Conservation (phyloP, 2,113 vertebrate genomes). For the Bos javanicus region DNA sequence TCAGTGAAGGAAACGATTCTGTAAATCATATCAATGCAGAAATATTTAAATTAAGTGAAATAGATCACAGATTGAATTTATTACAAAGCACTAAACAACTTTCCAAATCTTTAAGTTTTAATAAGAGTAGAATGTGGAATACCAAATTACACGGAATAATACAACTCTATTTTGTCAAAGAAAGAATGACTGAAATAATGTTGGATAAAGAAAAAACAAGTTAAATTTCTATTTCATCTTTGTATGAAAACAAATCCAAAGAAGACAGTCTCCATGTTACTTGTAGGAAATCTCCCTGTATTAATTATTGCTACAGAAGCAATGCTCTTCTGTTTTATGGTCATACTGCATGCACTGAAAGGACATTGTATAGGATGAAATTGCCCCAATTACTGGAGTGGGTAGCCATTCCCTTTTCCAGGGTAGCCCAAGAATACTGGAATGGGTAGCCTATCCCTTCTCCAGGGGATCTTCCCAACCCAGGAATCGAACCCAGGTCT, state of each 20-base stretch:
- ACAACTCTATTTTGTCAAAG: background rate
- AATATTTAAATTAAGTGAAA: conserved; percentile 18
- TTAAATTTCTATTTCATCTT: background rate
- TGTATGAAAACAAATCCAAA: background rate
- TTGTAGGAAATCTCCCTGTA: background rate
- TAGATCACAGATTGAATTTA: background rate
- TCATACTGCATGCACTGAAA: background rate
- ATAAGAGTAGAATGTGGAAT: background rate
- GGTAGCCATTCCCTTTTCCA: background rate
- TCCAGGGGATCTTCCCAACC: background rate
- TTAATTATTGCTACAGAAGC: background rate
- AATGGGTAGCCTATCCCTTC: background rate
- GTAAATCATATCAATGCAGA: background rate
- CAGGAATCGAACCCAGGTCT: background rate
- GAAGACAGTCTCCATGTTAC: background rate
- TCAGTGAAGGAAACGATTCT: background rate
- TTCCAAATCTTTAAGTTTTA: background rate
- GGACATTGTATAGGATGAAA: background rate
- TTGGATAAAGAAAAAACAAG: background rate
- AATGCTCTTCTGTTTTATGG: background rate
- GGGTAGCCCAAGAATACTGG: background rate
- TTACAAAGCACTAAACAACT: background rate
- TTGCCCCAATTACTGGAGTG: background rate
- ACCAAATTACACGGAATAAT: background rate
- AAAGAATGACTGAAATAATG: background rate